These are phyloP conservation scores for Cosmia pyralina DNA, from an alignment of 2,888 invertebrate species.

Conservation along the genomic window DNA sequence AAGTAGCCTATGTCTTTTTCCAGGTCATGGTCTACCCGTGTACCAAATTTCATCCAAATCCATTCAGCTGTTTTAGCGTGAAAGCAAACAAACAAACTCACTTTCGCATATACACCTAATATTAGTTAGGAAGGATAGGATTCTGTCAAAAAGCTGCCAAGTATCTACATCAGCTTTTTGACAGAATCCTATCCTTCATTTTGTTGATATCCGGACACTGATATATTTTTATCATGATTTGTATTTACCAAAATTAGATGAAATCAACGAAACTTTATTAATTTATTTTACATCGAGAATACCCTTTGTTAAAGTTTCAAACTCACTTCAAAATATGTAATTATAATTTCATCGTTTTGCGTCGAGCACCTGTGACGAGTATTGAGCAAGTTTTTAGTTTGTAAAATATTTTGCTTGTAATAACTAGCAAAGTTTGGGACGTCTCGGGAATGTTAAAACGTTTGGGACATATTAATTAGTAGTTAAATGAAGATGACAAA, in stretches of 20 bases:
- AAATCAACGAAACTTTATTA: background rate
- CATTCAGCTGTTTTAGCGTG: no score
- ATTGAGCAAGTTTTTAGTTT: conserved; percentile 47
- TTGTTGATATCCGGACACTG: no score
- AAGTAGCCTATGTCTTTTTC: no score
- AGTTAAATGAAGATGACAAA: background rate
- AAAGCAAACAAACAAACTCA: no score
- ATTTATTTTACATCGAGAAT: conserved; percentile 1
- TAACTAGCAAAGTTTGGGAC: conserved; percentile 45
- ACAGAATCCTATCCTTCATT: no score
- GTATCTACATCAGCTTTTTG: no score
- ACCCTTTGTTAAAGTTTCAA: conserved; percentile 31
- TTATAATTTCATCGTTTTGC: conserved; percentile 39
- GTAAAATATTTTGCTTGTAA: conserved; percentile 51
- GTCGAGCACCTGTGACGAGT: conserved; percentile 46
- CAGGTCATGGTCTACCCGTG: no score
- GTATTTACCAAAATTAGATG: background rate
- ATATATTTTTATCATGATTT: no score
- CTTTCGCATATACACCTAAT: no score
- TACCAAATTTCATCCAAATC: no score
- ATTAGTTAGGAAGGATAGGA: no score
- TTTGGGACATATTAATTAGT: conserved; percentile 48
- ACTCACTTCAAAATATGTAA: conserved; percentile 40
- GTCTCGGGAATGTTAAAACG: conserved; percentile 26
- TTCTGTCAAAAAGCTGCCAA: no score